Conservation (phyloP, 1,140 invertebrate species). For the Venturia canescens region DNA sequence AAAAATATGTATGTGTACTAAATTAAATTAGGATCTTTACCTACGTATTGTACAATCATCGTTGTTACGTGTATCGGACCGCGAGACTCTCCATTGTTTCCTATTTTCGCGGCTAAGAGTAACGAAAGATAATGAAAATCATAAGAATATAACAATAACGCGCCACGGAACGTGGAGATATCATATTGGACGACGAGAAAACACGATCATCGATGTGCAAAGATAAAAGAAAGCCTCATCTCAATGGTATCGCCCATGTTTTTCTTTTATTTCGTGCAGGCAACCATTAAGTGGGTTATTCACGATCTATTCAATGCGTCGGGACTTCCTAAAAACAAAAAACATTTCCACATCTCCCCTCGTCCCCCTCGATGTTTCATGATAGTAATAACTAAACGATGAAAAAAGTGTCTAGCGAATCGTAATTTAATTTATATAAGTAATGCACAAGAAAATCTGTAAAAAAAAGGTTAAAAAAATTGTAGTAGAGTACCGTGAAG, state of each 20-base stretch:
- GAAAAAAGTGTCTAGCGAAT: conserved; percentile 64
- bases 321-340: conserved; percentile 48
- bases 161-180: too few species aligned
- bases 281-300: conserved; percentile 24
- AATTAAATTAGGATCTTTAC: conserved; percentile 66
- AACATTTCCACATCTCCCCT: conserved; percentile 47
- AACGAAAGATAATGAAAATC: conserved; percentile 21
- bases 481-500: conserved; percentile 51
- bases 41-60: conserved; percentile 55
- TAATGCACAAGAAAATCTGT: conserved; percentile 56
- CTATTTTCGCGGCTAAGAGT: conserved; percentile 25
- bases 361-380: conserved; percentile 67
- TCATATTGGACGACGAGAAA: not conserved
- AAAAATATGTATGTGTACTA: conserved; percentile 69
- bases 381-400: conserved; percentile 63
- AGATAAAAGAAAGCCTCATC: not conserved
- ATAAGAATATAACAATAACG: conserved; percentile 18
- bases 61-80: conserved; percentile 57
- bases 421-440: conserved; percentile 71
- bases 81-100: conserved; percentile 57
- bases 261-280: conserved; percentile 19
- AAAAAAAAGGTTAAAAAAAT: conserved; percentile 35
- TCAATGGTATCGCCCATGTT: not conserved
- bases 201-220: not conserved
- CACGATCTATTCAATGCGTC: conserved; percentile 12